phyloP scores from a whole-genome alignment of 2,797 vertebrate genomes.

The Setipinna tenuifilis region DNA sequence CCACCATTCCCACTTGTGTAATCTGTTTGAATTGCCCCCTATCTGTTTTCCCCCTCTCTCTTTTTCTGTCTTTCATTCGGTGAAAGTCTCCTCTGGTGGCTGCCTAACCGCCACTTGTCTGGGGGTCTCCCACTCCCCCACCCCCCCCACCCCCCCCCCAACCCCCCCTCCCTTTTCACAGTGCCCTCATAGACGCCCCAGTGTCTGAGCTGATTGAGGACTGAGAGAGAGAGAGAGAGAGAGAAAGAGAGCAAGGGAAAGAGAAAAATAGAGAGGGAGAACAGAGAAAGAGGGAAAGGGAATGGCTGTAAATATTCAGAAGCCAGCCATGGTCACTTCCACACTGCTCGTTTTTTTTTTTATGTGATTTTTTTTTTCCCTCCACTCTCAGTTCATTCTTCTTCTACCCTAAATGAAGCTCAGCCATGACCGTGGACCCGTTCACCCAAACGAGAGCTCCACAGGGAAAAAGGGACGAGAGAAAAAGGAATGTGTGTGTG shows the following conservation, averaged over 20 bases:
- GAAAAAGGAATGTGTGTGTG: not conserved
- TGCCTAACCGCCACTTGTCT: not conserved
- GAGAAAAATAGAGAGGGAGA: not conserved
- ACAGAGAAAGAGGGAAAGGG: not conserved
- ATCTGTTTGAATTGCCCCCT: constrained; percentile 39
- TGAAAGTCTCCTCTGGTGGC: constrained; percentile 1
- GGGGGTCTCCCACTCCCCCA: too few relatives aligned
- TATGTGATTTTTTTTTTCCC: not conserved
- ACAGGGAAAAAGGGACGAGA: not conserved
- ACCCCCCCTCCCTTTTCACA: not conserved
- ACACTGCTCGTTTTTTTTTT: not conserved
- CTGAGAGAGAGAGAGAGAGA: not conserved
- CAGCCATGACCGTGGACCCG: not conserved
- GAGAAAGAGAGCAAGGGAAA: not conserved
- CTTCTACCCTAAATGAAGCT: not conserved
- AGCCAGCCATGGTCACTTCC: not conserved
- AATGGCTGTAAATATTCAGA: not conserved
- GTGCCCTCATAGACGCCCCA: not conserved
- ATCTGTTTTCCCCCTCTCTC: constrained; percentile 1
- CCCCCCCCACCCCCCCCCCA: too few relatives aligned
- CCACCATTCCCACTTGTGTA: not conserved
- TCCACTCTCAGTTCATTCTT: not conserved
- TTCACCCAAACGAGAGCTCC: not conserved
- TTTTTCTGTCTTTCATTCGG: not conserved
- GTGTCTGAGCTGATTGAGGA: not conserved